phyloP scores from a whole-genome alignment of 2,113 vertebrate species.

The Strigops habroptila region DNA sequence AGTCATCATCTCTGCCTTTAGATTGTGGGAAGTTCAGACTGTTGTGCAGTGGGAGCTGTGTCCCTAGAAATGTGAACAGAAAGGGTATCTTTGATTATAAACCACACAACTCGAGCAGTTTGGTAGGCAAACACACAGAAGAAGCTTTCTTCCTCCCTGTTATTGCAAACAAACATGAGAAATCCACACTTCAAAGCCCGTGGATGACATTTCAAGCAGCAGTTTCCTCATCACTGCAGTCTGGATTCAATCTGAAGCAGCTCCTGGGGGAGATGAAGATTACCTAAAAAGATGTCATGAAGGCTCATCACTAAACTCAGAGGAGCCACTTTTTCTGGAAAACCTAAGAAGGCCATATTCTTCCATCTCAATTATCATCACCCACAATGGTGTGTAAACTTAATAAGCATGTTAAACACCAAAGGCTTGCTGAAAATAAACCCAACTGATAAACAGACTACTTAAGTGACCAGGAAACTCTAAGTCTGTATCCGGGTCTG shows the following conservation, averaged over 20 bases:
- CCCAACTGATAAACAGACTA: background rate
- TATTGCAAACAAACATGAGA: background rate
- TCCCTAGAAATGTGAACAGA: background rate
- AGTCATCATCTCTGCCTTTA: background rate
- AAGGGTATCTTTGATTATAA: background rate
- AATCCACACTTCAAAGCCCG: background rate
- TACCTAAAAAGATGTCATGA: background rate
- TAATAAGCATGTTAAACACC: background rate
- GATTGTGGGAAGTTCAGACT: background rate
- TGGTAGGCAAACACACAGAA: background rate
- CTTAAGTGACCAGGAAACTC: background rate
- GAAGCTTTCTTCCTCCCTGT: background rate
- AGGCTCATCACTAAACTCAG: background rate
- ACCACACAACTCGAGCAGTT: background rate
- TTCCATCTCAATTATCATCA: background rate
- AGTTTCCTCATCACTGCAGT: background rate
- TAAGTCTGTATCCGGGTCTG: background rate
- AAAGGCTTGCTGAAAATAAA: constrained; percentile 5
- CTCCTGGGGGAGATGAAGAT: background rate
- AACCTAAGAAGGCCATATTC: background rate
- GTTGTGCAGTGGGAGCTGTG: background rate
- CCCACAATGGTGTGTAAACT: background rate
- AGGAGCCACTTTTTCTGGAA: background rate
- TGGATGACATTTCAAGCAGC: background rate
- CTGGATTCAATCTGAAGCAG: background rate